Conservation (phyloP, 2,797 vertebrate genomes). For the Bradypus variegatus region DNA sequence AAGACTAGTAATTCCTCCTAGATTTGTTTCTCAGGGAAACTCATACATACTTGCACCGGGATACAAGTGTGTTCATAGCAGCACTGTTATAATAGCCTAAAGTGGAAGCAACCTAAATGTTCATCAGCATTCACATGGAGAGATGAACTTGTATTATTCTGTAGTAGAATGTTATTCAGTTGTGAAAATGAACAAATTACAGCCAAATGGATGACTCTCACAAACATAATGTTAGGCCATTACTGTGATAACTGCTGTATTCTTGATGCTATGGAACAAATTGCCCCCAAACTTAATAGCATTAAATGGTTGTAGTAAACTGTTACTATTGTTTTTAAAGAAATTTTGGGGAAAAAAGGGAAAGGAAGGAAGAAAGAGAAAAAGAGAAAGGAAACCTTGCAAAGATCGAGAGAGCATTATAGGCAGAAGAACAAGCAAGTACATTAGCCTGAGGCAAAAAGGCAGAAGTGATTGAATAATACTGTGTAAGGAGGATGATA, state of each 20-base stretch:
- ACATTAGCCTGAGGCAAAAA: not conserved
- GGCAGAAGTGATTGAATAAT: not conserved
- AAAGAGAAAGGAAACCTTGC: not conserved
- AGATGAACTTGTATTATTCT: not conserved
- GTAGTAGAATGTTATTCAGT: not conserved
- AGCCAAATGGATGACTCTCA: not conserved
- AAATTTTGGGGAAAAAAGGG: not conserved
- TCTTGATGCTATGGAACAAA: not conserved
- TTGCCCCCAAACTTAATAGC: not conserved
- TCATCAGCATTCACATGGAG: not conserved
- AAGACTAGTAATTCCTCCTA: not conserved
- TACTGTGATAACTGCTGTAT: not conserved
- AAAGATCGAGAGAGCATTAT: not conserved
- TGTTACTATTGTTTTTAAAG: not conserved
- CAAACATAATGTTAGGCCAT: not conserved
- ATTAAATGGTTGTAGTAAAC: not conserved
- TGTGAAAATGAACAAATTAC: not conserved
- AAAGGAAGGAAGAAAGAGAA: not conserved
- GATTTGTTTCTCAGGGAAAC: not conserved
- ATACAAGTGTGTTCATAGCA: not conserved
- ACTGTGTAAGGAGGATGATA: not conserved
- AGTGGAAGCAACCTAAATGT: not conserved
- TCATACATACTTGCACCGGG: not conserved
- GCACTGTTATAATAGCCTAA: not conserved
- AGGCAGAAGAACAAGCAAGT: not conserved